phyloP scores from a whole-genome alignment of 2,797 vertebrate species.

The Mormyrus proboscirostris region DNA sequence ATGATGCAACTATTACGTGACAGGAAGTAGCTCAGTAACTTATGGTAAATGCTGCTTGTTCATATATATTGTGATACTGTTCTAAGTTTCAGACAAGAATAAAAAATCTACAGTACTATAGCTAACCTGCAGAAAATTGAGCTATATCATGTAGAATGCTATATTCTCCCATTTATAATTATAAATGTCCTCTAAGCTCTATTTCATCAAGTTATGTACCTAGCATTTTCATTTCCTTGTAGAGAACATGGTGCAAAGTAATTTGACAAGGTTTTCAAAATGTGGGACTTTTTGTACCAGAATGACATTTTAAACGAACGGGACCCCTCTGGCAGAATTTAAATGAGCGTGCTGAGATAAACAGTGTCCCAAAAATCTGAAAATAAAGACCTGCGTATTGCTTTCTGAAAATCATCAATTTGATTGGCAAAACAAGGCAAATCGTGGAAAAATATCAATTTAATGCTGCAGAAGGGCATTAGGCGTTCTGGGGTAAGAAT shows the following conservation, averaged over 20 bases:
- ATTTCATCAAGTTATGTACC: neutral
- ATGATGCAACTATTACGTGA: conserved; percentile 46
- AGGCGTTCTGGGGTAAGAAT: conserved; percentile 57
- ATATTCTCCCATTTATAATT: neutral
- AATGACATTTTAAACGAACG: conserved; percentile 50
- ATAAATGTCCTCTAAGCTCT: neutral
- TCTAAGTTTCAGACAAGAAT: neutral
- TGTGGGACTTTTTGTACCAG: conserved; percentile 48
- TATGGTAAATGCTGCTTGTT: conserved; percentile 51
- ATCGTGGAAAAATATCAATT: conserved; percentile 89
- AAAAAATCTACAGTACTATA: neutral
- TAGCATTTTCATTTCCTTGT: neutral
- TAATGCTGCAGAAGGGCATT: conserved; percentile 73
- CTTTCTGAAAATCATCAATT: conserved; percentile 69
- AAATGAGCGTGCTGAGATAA: conserved; percentile 45
- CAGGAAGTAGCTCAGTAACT: conserved; percentile 56
- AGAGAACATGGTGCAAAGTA: neutral
- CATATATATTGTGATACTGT: conserved; percentile 38
- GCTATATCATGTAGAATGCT: neutral
- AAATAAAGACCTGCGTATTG: conserved; percentile 69
- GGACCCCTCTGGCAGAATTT: conserved; percentile 50
- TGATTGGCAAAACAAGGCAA: conserved; percentile 73
- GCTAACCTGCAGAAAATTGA: neutral
- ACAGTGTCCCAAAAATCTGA: conserved; percentile 52
- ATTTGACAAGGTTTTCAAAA: conserved; percentile 40